Conservation (phyloP, 2,888 invertebrate genomes). For the Drosophila subquinaria region DNA sequence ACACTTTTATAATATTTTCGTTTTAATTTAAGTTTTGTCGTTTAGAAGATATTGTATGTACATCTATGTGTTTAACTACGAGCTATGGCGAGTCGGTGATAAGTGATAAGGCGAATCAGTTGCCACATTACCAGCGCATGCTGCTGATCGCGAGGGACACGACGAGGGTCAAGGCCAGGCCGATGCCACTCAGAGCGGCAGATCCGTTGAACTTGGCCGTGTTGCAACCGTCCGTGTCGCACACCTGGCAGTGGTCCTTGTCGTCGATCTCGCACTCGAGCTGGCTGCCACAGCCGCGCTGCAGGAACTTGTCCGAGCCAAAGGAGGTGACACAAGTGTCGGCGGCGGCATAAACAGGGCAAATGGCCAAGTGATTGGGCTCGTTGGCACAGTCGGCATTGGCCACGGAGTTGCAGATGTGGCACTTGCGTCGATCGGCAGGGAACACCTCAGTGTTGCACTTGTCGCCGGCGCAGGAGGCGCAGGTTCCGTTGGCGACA, state of each 20-base stretch:
- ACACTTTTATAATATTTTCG: conserved; percentile 35
- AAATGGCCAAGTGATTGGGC: conserved; percentile 64
- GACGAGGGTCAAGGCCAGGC: conserved; percentile 63
- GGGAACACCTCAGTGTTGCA: conserved; percentile 82
- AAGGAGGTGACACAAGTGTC: conserved; percentile 72
- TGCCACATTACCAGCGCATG: conserved; percentile 15
- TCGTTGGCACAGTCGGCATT: conserved; percentile 54
- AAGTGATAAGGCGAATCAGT: conserved; percentile 7
- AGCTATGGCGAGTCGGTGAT: conserved; percentile 32
- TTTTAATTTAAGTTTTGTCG: conserved; percentile 42
- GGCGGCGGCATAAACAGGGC: conserved; percentile 69
- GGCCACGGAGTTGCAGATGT: conserved; percentile 75
- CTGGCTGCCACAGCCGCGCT: conserved; percentile 77
- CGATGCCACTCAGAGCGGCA: conserved; percentile 52
- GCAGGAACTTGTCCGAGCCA: conserved; percentile 33
- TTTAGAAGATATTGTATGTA: conserved; percentile 46
- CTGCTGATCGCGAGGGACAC: conserved; percentile 54
- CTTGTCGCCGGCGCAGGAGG: conserved; percentile 68
- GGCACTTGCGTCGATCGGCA: conserved; percentile 73
- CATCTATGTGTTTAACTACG: conserved; percentile 56
- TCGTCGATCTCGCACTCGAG: conserved; percentile 67
- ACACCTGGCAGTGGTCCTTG: conserved; percentile 68
- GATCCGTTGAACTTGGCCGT: conserved; percentile 61
- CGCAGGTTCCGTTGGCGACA: conserved; percentile 64
- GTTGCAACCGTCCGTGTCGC: conserved; percentile 77